Evolutionary conservation across 2,797 vertebrate genomes (phyloP).

Genomic region (Gobionotothen gibberifrons): DNA sequence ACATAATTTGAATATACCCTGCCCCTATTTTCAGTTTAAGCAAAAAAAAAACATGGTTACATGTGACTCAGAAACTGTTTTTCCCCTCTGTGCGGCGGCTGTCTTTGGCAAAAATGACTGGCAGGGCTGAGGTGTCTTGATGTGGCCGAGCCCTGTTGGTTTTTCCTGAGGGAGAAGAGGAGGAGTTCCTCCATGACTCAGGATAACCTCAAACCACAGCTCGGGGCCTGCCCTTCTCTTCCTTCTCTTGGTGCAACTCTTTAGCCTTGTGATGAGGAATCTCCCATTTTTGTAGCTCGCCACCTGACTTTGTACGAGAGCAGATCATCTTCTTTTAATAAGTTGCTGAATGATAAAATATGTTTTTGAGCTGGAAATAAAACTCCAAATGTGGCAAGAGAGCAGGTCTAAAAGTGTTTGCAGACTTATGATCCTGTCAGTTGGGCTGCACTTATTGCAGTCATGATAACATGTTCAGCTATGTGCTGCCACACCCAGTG

Average conservation of each 20-base stretch:
- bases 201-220: conserved; percentile 66
- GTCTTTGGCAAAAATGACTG: conserved; percentile 37
- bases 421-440: neutral
- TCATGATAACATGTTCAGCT: conserved; percentile 28
- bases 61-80: conserved; percentile 52
- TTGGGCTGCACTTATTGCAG: conserved; percentile 14
- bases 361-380: neutral
- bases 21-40: neutral
- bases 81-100: conserved; percentile 17
- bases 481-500: conserved; percentile 46
- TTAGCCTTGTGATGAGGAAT: conserved; percentile 17
- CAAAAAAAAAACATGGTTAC: neutral
- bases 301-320: neutral
- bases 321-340: neutral
- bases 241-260: conserved; percentile 14
- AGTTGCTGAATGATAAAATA: neutral
- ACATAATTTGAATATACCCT: neutral
- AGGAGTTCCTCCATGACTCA: conserved; percentile 65
- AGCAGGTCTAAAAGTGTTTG: neutral
- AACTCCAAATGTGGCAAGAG: neutral
- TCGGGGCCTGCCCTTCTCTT: conserved; percentile 32
- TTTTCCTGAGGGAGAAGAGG: conserved; percentile 64
- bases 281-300: neutral
- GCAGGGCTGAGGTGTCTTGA: conserved; percentile 40
- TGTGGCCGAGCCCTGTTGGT: conserved; percentile 50